A percentile compares a stretch with the other conserved stretches of the same genome.
phyloP scores from a whole-genome alignment of 2,888 invertebrate species.

The Xestia ashworthii region DNA sequence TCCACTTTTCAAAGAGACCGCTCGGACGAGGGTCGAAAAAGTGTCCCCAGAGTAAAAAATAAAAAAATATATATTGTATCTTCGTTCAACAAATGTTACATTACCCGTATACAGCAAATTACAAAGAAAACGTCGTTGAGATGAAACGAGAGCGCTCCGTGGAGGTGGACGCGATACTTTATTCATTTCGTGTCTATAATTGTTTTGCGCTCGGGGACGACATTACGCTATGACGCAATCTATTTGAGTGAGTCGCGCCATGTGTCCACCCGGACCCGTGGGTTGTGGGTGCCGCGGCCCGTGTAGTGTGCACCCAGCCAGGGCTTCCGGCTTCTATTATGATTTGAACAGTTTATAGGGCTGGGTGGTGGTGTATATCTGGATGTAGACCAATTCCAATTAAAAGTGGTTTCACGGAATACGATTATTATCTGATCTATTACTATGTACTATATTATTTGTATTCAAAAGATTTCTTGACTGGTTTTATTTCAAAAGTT shows the following conservation, averaged over 20 bases:
- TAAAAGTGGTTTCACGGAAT: neutral
- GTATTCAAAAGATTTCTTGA: neutral
- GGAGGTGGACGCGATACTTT: conserved; percentile 81
- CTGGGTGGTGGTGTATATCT: neutral
- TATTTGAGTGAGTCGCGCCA: conserved; percentile 86
- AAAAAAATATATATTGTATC: conserved; percentile 89
- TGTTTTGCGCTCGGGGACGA: conserved; percentile 84
- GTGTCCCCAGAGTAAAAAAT: conserved; percentile 90
- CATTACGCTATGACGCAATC: conserved; percentile 86
- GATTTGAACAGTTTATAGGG: conserved; percentile 26
- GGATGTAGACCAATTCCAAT: neutral
- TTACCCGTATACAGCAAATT: conserved; percentile 84
- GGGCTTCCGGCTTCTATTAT: conserved; percentile 31
- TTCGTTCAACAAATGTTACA: conserved; percentile 84
- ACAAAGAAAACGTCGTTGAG: conserved; percentile 82
- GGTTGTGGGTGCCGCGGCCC: neutral
- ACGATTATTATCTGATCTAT: neutral
- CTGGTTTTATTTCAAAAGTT: neutral
- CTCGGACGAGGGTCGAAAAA: conserved; percentile 91
- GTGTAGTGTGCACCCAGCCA: conserved; percentile 27
- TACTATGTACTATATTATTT: too few relatives aligned
- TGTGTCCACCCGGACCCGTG: conserved; percentile 68
- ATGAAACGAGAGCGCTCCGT: conserved; percentile 76
- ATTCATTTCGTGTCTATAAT: conserved; percentile 87
- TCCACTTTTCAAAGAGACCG: conserved; percentile 91